Evolutionary conservation across 1,140 invertebrate genomes (phyloP).

Genomic region (Brachystomella parvula): DNA sequence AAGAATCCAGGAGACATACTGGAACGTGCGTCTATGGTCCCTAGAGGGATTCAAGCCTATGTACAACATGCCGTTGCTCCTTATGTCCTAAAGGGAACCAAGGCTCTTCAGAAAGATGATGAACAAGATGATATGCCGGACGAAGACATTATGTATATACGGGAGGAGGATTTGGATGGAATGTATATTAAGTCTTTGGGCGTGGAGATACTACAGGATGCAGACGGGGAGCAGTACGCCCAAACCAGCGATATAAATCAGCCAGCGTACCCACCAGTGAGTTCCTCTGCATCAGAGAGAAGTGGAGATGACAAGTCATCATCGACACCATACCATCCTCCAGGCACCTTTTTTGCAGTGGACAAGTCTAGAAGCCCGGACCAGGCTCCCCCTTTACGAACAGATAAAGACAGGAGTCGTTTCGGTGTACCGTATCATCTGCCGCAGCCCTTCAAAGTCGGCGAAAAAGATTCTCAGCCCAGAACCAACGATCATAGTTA

Average conservation of each 20-base stretch:
- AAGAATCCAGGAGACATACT: slow-evolving; percentile 39
- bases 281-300: background rate
- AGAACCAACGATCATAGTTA: too few relatives aligned
- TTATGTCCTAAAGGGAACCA: slow-evolving; percentile 2
- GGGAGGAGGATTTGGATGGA: slow-evolving; percentile 30
- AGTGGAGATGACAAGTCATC: too few relatives aligned
- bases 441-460: too few relatives aligned
- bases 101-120: slow-evolving; percentile 3
- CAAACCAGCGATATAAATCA: too few relatives aligned
- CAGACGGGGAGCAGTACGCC: slow-evolving; percentile 17
- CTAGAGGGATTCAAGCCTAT: slow-evolving; percentile 42
- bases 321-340: too few relatives aligned
- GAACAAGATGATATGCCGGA: background rate
- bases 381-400: too few relatives aligned
- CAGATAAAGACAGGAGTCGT: too few relatives aligned
- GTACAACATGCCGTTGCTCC: slow-evolving; percentile 23
- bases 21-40: slow-evolving; percentile 42
- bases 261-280: background rate
- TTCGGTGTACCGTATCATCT: too few relatives aligned
- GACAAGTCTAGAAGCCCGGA: too few relatives aligned
- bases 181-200: slow-evolving; percentile 32
- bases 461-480: too few relatives aligned
- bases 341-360: too few relatives aligned
- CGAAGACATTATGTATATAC: slow-evolving; percentile 26
- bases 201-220: slow-evolving; percentile 31